Conservation (phyloP, 2,888 invertebrate genomes). For the Sabatieria punctata region DNA sequence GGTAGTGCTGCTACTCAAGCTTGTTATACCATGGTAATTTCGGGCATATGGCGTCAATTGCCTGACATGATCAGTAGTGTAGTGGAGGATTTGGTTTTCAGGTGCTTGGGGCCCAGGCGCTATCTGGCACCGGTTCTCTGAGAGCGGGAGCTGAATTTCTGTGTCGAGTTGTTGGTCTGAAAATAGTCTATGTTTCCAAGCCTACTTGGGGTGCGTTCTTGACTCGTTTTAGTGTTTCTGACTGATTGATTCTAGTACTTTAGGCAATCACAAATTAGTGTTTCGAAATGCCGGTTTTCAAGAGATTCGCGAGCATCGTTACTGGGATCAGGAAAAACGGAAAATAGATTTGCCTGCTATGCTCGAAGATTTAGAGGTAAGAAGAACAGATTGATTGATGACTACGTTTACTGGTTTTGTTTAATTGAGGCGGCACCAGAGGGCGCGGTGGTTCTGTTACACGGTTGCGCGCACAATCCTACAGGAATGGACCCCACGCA, state of each 20-base stretch:
- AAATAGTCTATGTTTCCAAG: slow-evolving; percentile 54
- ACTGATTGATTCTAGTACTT: too few species aligned
- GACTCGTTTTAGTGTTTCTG: too few species aligned
- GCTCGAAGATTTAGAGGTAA: slow-evolving; percentile 53
- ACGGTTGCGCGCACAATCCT: slow-evolving; percentile 95
- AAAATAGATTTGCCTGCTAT: slow-evolving; percentile 56
- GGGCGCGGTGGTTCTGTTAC: slow-evolving; percentile 70
- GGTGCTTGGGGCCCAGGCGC: slow-evolving; percentile 71
- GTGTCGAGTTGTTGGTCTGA: slow-evolving; percentile 41
- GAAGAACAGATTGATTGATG: too few species aligned
- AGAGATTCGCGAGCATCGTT: slow-evolving; percentile 62
- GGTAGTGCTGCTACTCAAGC: too few species aligned
- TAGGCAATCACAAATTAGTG: slow-evolving; percentile 78
- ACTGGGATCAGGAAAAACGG: slow-evolving; percentile 63
- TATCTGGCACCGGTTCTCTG: slow-evolving; percentile 86
- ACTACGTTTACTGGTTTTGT: not conserved
- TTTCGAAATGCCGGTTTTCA: slow-evolving; percentile 69
- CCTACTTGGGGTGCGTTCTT: slow-evolving; percentile 77
- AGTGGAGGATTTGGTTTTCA: too few species aligned
- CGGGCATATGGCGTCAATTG: too few species aligned
- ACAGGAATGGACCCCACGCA: slow-evolving; percentile 86
- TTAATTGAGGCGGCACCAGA: slow-evolving; percentile 49
- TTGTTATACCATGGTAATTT: too few species aligned
- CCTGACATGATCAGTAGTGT: too few species aligned
- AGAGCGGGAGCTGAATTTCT: slow-evolving; percentile 77